Conservation (phyloP, 2,797 vertebrate genomes). For the Lepilemur septentrionalis region DNA sequence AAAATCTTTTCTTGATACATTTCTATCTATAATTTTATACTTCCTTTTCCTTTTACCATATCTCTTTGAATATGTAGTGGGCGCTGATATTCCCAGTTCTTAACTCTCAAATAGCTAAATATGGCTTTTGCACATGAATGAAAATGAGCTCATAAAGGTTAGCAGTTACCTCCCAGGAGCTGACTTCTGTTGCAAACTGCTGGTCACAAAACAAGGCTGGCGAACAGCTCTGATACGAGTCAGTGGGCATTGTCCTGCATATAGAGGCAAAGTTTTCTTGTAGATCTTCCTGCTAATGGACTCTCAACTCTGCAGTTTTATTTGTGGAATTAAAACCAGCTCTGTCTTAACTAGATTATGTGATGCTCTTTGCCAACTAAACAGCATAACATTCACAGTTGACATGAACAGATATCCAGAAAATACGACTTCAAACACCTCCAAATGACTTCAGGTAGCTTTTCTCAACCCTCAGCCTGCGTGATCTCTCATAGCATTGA, state of each 20-base stretch:
- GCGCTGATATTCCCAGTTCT: neutral
- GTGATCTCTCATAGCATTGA: neutral
- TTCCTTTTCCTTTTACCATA: neutral
- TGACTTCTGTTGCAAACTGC: neutral
- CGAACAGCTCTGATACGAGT: neutral
- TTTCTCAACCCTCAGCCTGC: neutral
- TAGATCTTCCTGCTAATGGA: neutral
- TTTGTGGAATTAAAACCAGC: conserved; percentile 15
- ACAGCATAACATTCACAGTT: neutral
- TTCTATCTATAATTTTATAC: neutral
- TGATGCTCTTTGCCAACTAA: neutral
- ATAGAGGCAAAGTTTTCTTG: neutral
- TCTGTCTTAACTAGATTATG: neutral
- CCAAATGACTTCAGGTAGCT: neutral
- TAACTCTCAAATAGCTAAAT: neutral
- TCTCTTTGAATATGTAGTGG: neutral
- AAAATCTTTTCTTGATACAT: neutral
- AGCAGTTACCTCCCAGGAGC: neutral
- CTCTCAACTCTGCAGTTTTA: neutral
- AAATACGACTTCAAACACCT: neutral
- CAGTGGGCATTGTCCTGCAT: neutral
- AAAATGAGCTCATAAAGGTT: neutral
- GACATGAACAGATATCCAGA: conserved; percentile 35
- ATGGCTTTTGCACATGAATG: neutral
- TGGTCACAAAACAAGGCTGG: neutral